Evolutionary conservation across 2,113 vertebrate genomes (phyloP).

Genomic region (Bettongia penicillata): DNA sequence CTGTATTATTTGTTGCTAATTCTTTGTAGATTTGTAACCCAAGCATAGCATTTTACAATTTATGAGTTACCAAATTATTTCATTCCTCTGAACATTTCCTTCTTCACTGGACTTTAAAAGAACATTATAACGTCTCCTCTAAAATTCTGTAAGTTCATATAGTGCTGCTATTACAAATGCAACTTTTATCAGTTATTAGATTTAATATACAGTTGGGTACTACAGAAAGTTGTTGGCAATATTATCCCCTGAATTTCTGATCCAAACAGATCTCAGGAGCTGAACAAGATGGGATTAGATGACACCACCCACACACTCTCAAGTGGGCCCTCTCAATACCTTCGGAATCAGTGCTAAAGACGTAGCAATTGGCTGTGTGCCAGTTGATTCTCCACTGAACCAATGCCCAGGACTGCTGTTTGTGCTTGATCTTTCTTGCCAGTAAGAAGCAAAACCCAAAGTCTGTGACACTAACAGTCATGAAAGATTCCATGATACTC

Average conservation of each 20-base stretch:
- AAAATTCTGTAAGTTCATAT: not conserved
- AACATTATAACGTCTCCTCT: not conserved
- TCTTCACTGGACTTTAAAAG: conserved; percentile 10
- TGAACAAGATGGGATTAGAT: not conserved
- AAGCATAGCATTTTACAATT: not conserved
- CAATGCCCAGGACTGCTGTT: not conserved
- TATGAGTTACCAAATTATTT: not conserved
- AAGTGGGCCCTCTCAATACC: not conserved
- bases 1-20: conserved; percentile 29
- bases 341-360: not conserved
- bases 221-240: conserved; percentile 5
- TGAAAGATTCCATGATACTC: conserved; percentile 17
- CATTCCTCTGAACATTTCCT: conserved; percentile 11
- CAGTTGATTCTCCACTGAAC: not conserved
- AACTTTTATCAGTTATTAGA: conserved; percentile 9
- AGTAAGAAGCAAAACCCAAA: not conserved
- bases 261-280: not conserved
- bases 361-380: not conserved
- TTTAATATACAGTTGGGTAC: not conserved
- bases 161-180: conserved; percentile 11
- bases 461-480: conserved; percentile 7
- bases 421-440: not conserved
- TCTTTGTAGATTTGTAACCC: conserved; percentile 19
- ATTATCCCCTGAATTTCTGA: not conserved
- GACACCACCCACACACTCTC: not conserved